These are phyloP conservation scores for Pseudotriccus pelzelni DNA, from an alignment of 2,797 vertebrate genomes.

Conservation along the genomic window DNA sequence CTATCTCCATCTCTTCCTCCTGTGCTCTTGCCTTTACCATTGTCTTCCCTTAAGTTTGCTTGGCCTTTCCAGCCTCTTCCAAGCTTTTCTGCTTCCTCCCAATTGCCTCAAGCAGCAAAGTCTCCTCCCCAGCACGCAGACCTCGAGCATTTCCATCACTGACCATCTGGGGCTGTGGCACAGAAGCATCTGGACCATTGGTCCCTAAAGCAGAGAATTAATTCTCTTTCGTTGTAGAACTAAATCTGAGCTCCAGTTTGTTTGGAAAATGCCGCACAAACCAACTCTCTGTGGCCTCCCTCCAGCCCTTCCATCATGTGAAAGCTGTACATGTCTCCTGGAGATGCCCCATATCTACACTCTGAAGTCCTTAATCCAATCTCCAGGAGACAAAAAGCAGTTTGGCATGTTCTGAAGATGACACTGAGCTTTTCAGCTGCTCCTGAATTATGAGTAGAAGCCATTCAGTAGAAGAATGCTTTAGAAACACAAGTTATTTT, in stretches of 20 bases:
- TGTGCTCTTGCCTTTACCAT: background rate
- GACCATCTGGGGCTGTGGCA: background rate
- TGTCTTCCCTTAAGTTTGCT: background rate
- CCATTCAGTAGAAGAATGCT: background rate
- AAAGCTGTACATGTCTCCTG: fast-evolving
- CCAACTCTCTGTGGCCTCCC: background rate
- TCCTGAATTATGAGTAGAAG: background rate
- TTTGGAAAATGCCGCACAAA: background rate
- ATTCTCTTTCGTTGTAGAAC: background rate
- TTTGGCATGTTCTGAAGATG: background rate
- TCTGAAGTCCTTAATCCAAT: background rate
- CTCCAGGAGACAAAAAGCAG: background rate
- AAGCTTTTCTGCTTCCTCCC: background rate
- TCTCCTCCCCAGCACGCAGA: background rate
- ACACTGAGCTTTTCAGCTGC: background rate
- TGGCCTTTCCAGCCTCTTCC: background rate
- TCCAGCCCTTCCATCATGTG: background rate
- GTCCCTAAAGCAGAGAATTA: background rate
- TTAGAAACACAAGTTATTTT: background rate
- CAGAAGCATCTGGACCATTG: background rate
- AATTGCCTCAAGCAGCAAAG: background rate
- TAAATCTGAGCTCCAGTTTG: background rate
- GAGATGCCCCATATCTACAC: background rate
- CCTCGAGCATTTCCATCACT: background rate
- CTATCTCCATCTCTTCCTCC: background rate